Conservation (phyloP, 2,888 invertebrate species). For the Ophraella communa region DNA sequence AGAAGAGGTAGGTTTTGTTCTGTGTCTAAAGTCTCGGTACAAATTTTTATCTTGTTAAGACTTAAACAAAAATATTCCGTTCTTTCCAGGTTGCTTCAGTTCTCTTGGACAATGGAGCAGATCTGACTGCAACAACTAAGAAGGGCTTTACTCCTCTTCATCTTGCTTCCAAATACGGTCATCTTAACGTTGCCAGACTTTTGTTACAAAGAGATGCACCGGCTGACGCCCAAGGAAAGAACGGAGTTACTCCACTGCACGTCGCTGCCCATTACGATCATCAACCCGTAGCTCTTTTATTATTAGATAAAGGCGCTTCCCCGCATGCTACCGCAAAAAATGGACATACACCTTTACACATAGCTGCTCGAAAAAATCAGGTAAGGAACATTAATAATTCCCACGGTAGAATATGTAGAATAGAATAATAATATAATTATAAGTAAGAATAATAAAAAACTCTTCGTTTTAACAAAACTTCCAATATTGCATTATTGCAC, state of each 20-base stretch:
- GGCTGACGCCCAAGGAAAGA: constrained; percentile 86
- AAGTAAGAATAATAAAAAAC: too few relatives aligned
- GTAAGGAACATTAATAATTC: constrained; percentile 52
- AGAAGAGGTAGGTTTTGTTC: constrained; percentile 67
- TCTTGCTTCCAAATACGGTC: constrained; percentile 97
- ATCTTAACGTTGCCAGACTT: constrained; percentile 84
- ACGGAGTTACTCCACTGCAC: constrained; percentile 94
- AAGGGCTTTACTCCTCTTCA: constrained; percentile 97
- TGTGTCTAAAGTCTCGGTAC: too few relatives aligned
- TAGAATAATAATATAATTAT: too few relatives aligned
- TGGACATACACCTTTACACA: constrained; percentile 97
- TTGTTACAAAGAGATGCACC: constrained; percentile 87
- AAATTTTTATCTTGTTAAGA: neutral
- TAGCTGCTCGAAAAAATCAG: constrained; percentile 97
- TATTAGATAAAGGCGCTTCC: constrained; percentile 92
- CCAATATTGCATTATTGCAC: too few relatives aligned
- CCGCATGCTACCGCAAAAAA: constrained; percentile 96
- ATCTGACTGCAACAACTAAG: constrained; percentile 89
- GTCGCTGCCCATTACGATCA: constrained; percentile 98
- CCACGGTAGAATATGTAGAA: too few relatives aligned
- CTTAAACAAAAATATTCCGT: too few relatives aligned
- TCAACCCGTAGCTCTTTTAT: constrained; percentile 84
- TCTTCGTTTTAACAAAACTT: too few relatives aligned
- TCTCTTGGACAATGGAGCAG: constrained; percentile 89
- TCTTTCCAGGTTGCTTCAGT: constrained; percentile 77